These are phyloP conservation scores for Ericerus pela DNA, from an alignment of 1,140 invertebrate genomes.

Conservation along the genomic window DNA sequence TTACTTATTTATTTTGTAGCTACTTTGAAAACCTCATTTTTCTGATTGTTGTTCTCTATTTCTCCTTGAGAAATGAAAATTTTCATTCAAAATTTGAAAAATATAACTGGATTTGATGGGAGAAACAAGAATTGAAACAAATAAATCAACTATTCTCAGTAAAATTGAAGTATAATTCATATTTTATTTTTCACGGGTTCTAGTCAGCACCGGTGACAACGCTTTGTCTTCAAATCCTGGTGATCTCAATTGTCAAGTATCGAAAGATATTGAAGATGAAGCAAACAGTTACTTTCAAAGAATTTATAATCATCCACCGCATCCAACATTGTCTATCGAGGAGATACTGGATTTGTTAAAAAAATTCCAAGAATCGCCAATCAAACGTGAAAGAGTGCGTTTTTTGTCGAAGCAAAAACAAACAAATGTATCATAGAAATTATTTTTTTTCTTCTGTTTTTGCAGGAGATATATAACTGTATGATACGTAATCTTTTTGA, in stretches of 20 bases:
- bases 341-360: slow-evolving; percentile 90
- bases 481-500: slow-evolving; percentile 97
- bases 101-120: too few species aligned
- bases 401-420: slow-evolving; percentile 19
- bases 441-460: slow-evolving; percentile 12
- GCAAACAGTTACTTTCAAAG: slow-evolving; percentile 95
- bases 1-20: too few species aligned
- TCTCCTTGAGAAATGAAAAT: too few species aligned
- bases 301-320: slow-evolving; percentile 93
- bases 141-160: not conserved
- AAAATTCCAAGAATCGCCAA: slow-evolving; percentile 81
- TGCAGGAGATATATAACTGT: slow-evolving; percentile 76
- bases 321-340: slow-evolving; percentile 79
- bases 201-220: too few species aligned
- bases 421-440: too few species aligned
- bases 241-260: slow-evolving; percentile 35
- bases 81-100: too few species aligned
- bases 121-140: not conserved
- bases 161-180: too few species aligned
- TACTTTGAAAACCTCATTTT: too few species aligned
- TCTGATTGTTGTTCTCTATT: too few species aligned
- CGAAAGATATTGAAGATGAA: slow-evolving; percentile 94
- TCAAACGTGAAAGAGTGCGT: slow-evolving; percentile 61
- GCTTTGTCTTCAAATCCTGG: not conserved
- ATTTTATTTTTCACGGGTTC: too few species aligned